A percentile compares a stretch with the other conserved stretches of the same genome.
These are phyloP conservation scores for Apamea crenata DNA, from an alignment of 2,888 invertebrate genomes.

Conservation along the genomic window DNA sequence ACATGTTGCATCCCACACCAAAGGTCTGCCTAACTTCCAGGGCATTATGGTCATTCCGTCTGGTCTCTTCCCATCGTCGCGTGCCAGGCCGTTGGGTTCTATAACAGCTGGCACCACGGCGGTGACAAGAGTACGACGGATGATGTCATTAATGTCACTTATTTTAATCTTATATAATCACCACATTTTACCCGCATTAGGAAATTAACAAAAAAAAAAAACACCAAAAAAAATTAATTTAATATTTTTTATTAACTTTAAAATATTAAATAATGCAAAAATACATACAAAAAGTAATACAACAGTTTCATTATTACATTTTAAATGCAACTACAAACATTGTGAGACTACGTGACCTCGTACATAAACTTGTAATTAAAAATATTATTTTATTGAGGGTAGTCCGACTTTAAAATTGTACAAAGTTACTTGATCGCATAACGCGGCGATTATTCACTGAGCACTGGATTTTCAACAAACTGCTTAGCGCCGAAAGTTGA, in stretches of 20 bases:
- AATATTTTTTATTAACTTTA: constrained; percentile 68
- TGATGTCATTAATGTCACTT: too few relatives aligned
- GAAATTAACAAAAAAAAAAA: not conserved
- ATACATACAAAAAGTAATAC: constrained; percentile 64
- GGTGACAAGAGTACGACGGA: too few relatives aligned
- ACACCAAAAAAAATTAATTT: constrained; percentile 36
- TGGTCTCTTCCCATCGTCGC: too few relatives aligned
- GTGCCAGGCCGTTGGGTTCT: too few relatives aligned
- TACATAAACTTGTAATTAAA: constrained; percentile 52
- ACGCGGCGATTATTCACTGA: not conserved
- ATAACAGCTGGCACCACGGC: too few relatives aligned
- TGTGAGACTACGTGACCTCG: constrained; percentile 22
- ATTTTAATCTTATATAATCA: not conserved
- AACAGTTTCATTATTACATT: constrained; percentile 53
- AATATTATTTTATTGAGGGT: not conserved
- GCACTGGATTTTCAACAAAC: not conserved
- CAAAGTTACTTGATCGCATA: not conserved
- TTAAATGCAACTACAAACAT: constrained; percentile 58
- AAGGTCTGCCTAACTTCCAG: too few relatives aligned
- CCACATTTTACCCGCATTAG: not conserved
- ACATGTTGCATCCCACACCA: too few relatives aligned
- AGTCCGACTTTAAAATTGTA: not conserved
- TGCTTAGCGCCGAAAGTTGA: not conserved
- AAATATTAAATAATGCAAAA: constrained; percentile 68
- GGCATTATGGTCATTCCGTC: too few relatives aligned